Evolutionary conservation across 2,888 invertebrate species (phyloP), one percentile per base, ranked within the genome.

Genomic region (Drosophila maculinotata): DNA sequence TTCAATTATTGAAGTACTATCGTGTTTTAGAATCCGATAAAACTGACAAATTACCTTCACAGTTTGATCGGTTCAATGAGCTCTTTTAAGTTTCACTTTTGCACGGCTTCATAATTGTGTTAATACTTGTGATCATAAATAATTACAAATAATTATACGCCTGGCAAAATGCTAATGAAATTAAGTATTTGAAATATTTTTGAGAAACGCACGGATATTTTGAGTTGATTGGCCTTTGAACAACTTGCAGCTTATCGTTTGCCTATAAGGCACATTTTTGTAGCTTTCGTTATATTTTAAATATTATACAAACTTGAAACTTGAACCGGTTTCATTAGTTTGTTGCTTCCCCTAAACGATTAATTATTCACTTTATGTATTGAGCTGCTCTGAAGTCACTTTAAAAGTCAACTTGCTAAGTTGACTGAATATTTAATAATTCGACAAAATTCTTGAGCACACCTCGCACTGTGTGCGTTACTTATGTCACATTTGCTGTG

Each of bases 171-270:
- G 30, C 12, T 42, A 54, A 51, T 66, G n/a, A 26, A 31, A 39
- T 48, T 10, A 56, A 57, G 26, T 41, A 57, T 48, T 35, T 49
- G 38, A 63, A 60, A 59, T 62, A 44, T 62, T 35, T 58, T 5
- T n/a, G 1, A 3, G 20, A 4, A 5, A 9, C 5, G 12, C 31
- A 39, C 23, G 41, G 48, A 20, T 5, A 14, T 36, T 53, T 23
- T 20, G 64, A 69, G 81, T 81, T 81, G 86, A 81, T 47, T 81
- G 87, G 85, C 87, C 81, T 84, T 51, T 67, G 54, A 28, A 38
- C 47, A 65, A 12, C 42, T 58, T 28, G 12, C 39, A 54, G 76
- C 52, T 79, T 49, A 62, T 25, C 58, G 35, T 33, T 45, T 42
- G 7, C 12, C 12, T 8, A 59, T 47, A 12, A 31, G 14, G 49